Base-by-base conservation (phyloP, 2,797 vertebrate genomes). In the Galagoides demidoff region DNA sequence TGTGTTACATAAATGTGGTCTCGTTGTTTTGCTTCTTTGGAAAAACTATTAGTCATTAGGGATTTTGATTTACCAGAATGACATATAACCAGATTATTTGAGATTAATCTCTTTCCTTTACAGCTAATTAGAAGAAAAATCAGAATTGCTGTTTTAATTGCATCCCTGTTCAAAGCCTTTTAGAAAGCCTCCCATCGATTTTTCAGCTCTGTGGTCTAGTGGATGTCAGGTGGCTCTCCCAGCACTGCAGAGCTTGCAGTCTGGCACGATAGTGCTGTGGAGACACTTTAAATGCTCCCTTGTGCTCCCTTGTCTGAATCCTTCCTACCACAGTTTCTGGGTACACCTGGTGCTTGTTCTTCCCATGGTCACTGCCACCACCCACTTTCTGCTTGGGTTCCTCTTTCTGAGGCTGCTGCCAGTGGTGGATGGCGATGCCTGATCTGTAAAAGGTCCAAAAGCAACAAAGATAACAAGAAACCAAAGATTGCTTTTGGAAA, bases 41-140 rank as follows among this genome's bases (percentile, higher is more conserved):
- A 78, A 59, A 84, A 93, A 37, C 31, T 93, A 34, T 57, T 77
- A 61, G 79, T 94, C 57, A 20, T 73, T 74, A 68, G 61, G 55
- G 76, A 57, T 79, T 92, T 93, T n/a, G 87, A 73, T 85, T 86
- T 87, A 59, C 63, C 76, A 63, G 55, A 82, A 71, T 89, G 78
- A 79, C 55, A 27, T n/a, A 19, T 23, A 74, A 70, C 17, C 64
- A 49, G 90, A 74, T 22, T 78, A 43, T 52, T 49, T 1, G n/a
- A 57, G 57, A 81, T 76, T 64, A 17, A 10, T 89, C n/a, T 78
- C 59, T 73, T 57, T 88, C 34, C 70, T 84, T 90, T 73, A 45
- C 34, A 88, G 71, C 61, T 57, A 61, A 85, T 88, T 64, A 78
- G 89, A 66, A 92, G 94, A 78, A 63, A 74, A 71, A 20, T n/a